Conservation (phyloP, 23 tunicate species). For the Ciona savignyi region DNA sequence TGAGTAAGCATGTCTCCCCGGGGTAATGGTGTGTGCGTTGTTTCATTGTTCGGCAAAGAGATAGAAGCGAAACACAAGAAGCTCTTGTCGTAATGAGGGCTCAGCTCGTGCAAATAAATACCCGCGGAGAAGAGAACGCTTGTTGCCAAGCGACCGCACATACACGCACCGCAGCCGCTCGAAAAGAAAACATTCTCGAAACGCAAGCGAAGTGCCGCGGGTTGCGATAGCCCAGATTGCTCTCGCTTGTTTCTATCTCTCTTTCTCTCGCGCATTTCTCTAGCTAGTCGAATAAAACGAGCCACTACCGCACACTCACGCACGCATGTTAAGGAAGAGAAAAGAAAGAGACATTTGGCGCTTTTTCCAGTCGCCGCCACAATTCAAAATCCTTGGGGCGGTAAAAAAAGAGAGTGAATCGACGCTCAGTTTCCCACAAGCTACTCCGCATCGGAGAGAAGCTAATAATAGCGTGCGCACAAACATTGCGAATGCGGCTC, state of each 20-base stretch:
- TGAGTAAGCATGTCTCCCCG: constrained; percentile 2
- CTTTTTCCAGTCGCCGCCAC: constrained; percentile 12
- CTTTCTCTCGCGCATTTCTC: background rate
- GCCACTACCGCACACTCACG: constrained; percentile 13
- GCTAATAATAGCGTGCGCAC: constrained; percentile 59
- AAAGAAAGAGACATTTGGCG: background rate
- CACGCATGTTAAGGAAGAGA: constrained; percentile 6
- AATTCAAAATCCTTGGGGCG: constrained; percentile 3
- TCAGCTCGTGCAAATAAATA: constrained; percentile 1
- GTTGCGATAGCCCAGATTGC: background rate
- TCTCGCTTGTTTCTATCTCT: background rate
- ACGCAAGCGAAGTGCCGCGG: background rate
- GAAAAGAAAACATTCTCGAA: background rate
- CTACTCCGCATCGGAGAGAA: constrained; percentile 4
- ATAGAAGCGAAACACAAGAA: constrained; percentile 12
- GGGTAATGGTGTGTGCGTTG: constrained; percentile 8
- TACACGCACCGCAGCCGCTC: background rate
- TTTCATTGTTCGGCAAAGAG: constrained; percentile 10
- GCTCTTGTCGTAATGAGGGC: background rate
- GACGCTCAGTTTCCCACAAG: constrained; percentile 15
- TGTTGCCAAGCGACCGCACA: background rate
- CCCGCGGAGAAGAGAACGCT: background rate
- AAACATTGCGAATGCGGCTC: constrained; percentile 22
- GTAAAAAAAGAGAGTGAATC: background rate
- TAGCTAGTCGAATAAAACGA: background rate